phyloP scores from a whole-genome alignment of 2,888 invertebrate species.

The Philaethria dido region DNA sequence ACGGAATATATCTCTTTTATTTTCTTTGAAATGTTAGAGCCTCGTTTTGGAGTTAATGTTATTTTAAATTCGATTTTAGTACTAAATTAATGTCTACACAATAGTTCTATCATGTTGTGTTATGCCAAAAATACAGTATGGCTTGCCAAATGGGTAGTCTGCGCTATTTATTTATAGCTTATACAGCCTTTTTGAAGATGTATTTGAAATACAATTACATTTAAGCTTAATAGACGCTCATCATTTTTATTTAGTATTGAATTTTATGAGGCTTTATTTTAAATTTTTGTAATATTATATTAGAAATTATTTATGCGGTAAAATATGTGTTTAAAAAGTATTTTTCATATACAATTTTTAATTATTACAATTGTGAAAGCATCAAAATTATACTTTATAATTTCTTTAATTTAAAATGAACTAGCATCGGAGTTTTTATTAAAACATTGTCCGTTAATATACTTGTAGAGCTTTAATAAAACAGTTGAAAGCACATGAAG shows the following conservation, averaged over 20 bases:
- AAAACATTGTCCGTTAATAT: not conserved
- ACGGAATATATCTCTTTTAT: not conserved
- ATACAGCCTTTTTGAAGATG: constrained; percentile 26
- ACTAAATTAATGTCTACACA: constrained; percentile 18
- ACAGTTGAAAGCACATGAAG: constrained; percentile 13
- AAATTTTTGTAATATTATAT: not conserved
- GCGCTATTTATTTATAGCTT: constrained; percentile 32
- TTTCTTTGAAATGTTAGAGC: not conserved
- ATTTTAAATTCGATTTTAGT: constrained; percentile 13
- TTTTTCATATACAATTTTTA: not conserved
- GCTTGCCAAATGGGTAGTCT: constrained; percentile 36
- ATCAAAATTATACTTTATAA: constrained; percentile 14
- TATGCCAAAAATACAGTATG: constrained; percentile 35
- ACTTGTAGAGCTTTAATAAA: constrained; percentile 14
- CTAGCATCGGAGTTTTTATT: not conserved
- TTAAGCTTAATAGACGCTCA: constrained; percentile 14
- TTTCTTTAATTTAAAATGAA: constrained; percentile 10
- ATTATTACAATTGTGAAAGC: constrained; percentile 1
- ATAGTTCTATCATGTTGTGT: constrained; percentile 14
- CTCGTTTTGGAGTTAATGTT: not conserved
- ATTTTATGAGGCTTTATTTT: not conserved
- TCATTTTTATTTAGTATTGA: not conserved
- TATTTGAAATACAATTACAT: constrained; percentile 10
- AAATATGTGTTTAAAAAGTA: not conserved
- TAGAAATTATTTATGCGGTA: not conserved